These are phyloP conservation scores for Phortica magna DNA, from an alignment of 2,888 invertebrate genomes.

Conservation along the genomic window DNA sequence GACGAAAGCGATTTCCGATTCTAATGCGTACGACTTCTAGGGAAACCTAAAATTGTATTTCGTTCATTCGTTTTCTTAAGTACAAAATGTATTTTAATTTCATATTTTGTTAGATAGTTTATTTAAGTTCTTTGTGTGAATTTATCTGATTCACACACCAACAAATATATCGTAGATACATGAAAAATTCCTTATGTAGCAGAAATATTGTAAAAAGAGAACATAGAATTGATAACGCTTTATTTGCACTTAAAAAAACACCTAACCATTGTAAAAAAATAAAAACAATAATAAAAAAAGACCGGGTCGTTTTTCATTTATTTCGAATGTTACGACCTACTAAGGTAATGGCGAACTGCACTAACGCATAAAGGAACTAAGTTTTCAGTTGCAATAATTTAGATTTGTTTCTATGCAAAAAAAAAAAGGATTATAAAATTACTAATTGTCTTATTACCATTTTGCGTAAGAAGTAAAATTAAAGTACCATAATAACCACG, in stretches of 20 bases:
- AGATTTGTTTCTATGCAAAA: too few relatives aligned
- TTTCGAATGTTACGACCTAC: too few relatives aligned
- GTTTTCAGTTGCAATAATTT: too few relatives aligned
- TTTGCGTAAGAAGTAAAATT: too few relatives aligned
- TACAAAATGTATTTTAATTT: neutral
- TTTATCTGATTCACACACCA: neutral
- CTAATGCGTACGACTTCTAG: too few relatives aligned
- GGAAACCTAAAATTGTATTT: too few relatives aligned
- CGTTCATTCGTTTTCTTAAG: neutral
- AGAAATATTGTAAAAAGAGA: conserved; percentile 12
- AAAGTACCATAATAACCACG: too few relatives aligned
- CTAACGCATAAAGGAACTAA: too few relatives aligned
- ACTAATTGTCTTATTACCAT: too few relatives aligned
- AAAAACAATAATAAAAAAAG: neutral
- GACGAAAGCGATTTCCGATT: too few relatives aligned
- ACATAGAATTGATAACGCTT: conserved; percentile 11
- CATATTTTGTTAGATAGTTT: neutral
- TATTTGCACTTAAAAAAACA: conserved; percentile 21
- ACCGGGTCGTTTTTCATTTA: neutral
- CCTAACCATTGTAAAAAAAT: conserved; percentile 18
- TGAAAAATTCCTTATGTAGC: conserved; percentile 12
- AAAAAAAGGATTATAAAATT: too few relatives aligned
- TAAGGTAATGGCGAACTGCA: too few relatives aligned
- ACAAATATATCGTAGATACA: neutral
- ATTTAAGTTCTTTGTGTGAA: neutral